phyloP scores from a whole-genome alignment of 2,888 invertebrate genomes.

The Cabera pusaria region DNA sequence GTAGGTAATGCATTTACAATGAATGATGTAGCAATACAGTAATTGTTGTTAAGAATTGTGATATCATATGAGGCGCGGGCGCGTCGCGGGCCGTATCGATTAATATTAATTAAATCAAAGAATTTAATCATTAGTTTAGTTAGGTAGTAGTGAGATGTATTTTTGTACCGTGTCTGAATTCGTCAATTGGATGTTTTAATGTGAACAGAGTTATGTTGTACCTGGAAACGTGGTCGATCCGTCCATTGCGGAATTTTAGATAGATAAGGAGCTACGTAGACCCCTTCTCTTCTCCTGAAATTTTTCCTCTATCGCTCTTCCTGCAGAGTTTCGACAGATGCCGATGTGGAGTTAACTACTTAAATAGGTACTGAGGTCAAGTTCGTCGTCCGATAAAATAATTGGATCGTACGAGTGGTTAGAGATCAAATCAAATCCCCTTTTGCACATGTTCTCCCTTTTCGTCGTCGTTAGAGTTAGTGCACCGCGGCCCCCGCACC shows the following conservation, averaged over 20 bases:
- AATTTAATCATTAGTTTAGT: conserved; percentile 64
- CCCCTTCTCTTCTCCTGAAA: conserved; percentile 32
- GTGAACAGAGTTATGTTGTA: conserved; percentile 60
- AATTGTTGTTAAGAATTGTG: conserved; percentile 69
- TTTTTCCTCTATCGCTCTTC: conserved; percentile 22
- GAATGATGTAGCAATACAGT: conserved; percentile 36
- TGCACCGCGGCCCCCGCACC: conserved; percentile 54
- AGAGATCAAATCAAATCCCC: conserved; percentile 12
- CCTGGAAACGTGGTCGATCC: conserved; percentile 68
- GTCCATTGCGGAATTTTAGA: conserved; percentile 73
- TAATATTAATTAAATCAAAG: conserved; percentile 37
- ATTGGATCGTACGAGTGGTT: conserved; percentile 18
- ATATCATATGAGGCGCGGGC: conserved; percentile 56
- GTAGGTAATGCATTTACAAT: conserved; percentile 9
- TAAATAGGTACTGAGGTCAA: no score
- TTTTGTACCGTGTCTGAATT: conserved; percentile 68
- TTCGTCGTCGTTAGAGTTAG: conserved; percentile 21
- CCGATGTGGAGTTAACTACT: no score
- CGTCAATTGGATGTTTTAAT: conserved; percentile 62
- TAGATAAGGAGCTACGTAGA: conserved; percentile 65
- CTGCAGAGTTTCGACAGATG: no score
- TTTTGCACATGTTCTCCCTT: conserved; percentile 23
- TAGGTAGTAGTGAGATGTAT: conserved; percentile 74
- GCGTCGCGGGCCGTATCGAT: conserved; percentile 43
- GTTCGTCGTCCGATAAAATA: no score